These are phyloP conservation scores for Sclerodermus sp. DNA, from an alignment of 2,888 invertebrate genomes.

Conservation along the genomic window DNA sequence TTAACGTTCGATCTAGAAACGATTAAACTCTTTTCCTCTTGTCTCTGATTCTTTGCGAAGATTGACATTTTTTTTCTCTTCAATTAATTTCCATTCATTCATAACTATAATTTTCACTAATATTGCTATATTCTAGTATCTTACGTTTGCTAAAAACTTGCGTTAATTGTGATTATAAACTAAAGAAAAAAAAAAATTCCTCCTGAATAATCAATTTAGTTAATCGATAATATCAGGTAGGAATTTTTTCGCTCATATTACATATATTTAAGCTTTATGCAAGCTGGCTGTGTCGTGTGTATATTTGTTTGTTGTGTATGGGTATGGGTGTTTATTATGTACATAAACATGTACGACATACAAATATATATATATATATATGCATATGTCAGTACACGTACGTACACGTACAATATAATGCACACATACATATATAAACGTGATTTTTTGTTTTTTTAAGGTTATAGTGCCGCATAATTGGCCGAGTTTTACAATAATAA, in stretches of 20 bases:
- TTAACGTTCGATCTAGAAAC: conserved; percentile 50
- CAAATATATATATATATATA: background rate
- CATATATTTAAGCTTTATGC: too few relatives aligned
- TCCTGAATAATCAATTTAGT: too few relatives aligned
- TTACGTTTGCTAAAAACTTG: conserved; percentile 28
- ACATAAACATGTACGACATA: background rate
- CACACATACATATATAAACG: background rate
- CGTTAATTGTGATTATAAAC: too few relatives aligned
- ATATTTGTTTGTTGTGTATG: too few relatives aligned
- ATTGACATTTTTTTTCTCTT: background rate
- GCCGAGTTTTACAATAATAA: background rate
- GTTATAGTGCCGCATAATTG: too few relatives aligned
- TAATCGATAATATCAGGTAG: conserved; percentile 1
- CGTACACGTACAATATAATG: background rate
- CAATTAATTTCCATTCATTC: conserved; percentile 2
- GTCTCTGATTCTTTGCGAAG: conserved; percentile 3
- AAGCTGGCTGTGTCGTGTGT: too few relatives aligned
- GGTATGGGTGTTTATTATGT: background rate
- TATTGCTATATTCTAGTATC: conserved; percentile 24
- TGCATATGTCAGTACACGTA: background rate
- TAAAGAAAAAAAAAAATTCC: too few relatives aligned
- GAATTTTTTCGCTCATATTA: conserved; percentile 5
- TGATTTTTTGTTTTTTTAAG: too few relatives aligned
- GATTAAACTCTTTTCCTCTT: conserved; percentile 39
- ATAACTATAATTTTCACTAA: conserved; percentile 14